phyloP scores from a whole-genome alignment of 2,888 invertebrate genomes.

The Hydroisotoma schaefferi region DNA sequence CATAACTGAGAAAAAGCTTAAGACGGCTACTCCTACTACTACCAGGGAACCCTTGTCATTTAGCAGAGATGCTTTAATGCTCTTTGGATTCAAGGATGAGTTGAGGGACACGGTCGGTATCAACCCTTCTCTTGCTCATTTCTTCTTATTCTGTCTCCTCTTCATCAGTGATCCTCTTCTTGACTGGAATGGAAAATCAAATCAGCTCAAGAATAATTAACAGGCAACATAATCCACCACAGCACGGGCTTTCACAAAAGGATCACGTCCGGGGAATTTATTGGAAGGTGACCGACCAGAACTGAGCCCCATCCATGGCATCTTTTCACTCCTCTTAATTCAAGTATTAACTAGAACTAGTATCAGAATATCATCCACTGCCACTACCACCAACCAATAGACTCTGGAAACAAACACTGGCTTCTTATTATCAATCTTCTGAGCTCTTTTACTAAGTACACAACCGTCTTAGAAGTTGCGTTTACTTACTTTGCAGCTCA shows the following conservation, averaged over 20 bases:
- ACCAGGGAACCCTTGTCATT: constrained; percentile 23
- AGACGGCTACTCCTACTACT: background rate
- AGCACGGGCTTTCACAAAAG: constrained; percentile 34
- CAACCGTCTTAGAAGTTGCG: constrained; percentile 3
- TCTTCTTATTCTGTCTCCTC: constrained; percentile 23
- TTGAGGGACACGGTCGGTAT: too few relatives aligned
- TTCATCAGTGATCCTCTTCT: constrained; percentile 14
- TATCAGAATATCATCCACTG: background rate
- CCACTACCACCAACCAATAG: background rate
- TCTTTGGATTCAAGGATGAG: too few relatives aligned
- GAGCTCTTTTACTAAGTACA: constrained; percentile 1
- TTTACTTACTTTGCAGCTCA: background rate
- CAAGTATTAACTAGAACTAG: background rate
- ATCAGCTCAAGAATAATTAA: constrained; percentile 45
- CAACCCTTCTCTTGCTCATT: constrained; percentile 9
- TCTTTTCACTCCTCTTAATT: background rate
- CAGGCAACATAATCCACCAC: constrained; percentile 44
- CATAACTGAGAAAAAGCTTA: constrained; percentile 14
- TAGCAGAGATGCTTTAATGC: too few relatives aligned
- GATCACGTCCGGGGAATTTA: constrained; percentile 40
- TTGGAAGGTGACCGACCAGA: constrained; percentile 49
- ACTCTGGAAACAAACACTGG: background rate
- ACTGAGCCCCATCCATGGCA: constrained; percentile 10
- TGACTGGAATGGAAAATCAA: constrained; percentile 43
- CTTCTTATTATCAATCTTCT: background rate